Base-by-base conservation (phyloP, 2,113 vertebrate species). In the Nerophis ophidion region DNA sequence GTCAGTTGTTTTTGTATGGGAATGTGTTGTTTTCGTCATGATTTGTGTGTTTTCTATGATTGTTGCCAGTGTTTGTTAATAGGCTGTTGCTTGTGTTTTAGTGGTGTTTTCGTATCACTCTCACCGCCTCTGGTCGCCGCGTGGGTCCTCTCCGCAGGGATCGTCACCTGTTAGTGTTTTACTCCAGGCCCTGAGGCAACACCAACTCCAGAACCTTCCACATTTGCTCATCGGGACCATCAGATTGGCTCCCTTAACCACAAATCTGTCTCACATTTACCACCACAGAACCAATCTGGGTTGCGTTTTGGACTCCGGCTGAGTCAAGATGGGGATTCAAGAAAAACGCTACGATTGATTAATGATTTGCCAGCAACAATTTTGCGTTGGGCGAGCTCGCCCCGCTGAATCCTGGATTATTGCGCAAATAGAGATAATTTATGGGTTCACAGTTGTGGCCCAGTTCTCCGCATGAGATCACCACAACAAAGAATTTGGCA, bases 81-180 rank as follows among this genome's bases (percentile, higher is more conserved):
- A 66, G 77, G 66, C 16, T 35, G 9, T 70, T 70, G 75, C 63
- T 57, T 76, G 70, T 73, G 65, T 81, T 77, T 81, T 67, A 44
- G 5, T 57, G 8, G 62, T 67, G 72, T 77, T 65, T 83, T 26
- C 26, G 71, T 79, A 74, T 84, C 78, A 60, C 74, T 76, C 80
- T 81, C 63, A 62, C 70, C 83, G 81, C 74, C 83, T 84, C 85
- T 83, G 71, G 80, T 85, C 85, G 85, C 74, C 71, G 85, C 73
- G 82, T 89, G 78, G 84, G 86, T 84, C 84, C 83, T 79, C 85
- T 84, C 79, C 68, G 81, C 77, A 77, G 81, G 68, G 66, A 55
- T 65, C 68, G 68, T 75, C 84, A 88, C 83, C 85, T 88, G 85
- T 87, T 85, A 84, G 82, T 84, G 75, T 85, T 88, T 87, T 89